Evolutionary conservation across 2,797 vertebrate genomes (phyloP), one percentile per base, ranked within the genome.

Genomic region (Perodicticus potto): DNA sequence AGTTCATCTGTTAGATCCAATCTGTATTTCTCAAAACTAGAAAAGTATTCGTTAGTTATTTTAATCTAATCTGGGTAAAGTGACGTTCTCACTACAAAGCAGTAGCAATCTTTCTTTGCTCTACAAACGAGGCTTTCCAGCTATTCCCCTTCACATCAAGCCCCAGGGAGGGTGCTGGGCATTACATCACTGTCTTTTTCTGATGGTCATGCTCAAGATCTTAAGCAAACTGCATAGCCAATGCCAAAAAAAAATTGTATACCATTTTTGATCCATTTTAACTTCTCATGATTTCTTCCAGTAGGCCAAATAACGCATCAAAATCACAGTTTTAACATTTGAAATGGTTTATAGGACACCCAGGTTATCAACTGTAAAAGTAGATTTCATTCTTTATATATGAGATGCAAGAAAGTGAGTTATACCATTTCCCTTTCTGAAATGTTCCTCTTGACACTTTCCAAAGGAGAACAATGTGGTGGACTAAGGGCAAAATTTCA

Each of bases 381-480:
- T 89, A 86, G 67, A 93, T 63, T 55, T 84, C 70, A 83, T 77
- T 85, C 77, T 53, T 37, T 93, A 45, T 19, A 53, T 63, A 19
- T 63, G n/a, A 77, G 84, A 80, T 88, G 34, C 90, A 83, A 92
- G 70, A 93, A 88, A 67, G 2, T 29, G 9, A 86, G 7, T 63
- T 49, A 57, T 2, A 65, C 69, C 9, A 92, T 67, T 92, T 94
- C 57, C 29, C 49, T 82, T 92, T 88, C 16, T 80, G 37, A 89
- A 96, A 69, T 84, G 2, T 55, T 76, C n/a, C 40, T 88, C 32
- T 73, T 85, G 82, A 88, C 78, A 89, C 19, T 73, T 95, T 83
- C 29, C 59, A 78, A 83, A 89, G 45, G 43, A 91, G 63, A 87
- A 86, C 29, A 87, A 81, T 34, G n/a, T 80, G 59, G 57, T 59